Percentiles rank a stretch among this genome's conserved stretches.
Conservation (phyloP, 2,888 invertebrate genomes). For the Oscheius onirici region DNA sequence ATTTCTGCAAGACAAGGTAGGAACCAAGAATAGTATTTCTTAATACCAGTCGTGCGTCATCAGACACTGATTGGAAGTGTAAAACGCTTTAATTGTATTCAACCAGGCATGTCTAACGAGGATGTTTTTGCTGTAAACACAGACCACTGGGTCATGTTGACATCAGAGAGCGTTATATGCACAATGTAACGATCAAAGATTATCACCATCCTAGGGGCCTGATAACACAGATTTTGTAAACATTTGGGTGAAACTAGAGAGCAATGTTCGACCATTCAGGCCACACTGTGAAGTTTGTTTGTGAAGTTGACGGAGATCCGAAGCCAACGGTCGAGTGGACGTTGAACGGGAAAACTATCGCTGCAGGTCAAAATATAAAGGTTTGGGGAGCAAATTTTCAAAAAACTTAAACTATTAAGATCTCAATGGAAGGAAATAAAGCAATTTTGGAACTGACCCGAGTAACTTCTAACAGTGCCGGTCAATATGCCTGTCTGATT, state of each 20-base stretch:
- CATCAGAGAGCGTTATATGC: background rate
- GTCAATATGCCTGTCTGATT: constrained; percentile 65
- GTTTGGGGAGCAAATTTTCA: constrained; percentile 21
- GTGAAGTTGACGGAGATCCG: constrained; percentile 67
- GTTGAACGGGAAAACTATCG: constrained; percentile 64
- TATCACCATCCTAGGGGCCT: constrained; percentile 5
- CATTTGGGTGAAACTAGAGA: too few species aligned
- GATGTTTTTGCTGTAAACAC: background rate
- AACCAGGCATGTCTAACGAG: background rate
- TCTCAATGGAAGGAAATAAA: constrained; percentile 60
- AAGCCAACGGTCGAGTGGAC: constrained; percentile 67
- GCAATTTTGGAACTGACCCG: constrained; percentile 66
- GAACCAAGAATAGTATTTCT: background rate
- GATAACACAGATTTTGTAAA: too few species aligned
- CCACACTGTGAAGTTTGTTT: constrained; percentile 67
- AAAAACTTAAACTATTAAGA: constrained; percentile 45
- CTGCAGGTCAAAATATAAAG: constrained; percentile 52
- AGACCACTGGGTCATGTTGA: constrained; percentile 2
- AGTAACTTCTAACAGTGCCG: constrained; percentile 62
- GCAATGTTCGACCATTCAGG: constrained; percentile 32
- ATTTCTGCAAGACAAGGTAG: constrained; percentile 66
- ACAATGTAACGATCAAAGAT: constrained; percentile 6
- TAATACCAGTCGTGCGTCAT: background rate
- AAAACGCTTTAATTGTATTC: background rate
- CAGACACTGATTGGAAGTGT: too few species aligned